Evolutionary conservation across 2,113 vertebrate genomes (phyloP), one percentile per base, ranked within the genome.

Genomic region (Rallus limicola): DNA sequence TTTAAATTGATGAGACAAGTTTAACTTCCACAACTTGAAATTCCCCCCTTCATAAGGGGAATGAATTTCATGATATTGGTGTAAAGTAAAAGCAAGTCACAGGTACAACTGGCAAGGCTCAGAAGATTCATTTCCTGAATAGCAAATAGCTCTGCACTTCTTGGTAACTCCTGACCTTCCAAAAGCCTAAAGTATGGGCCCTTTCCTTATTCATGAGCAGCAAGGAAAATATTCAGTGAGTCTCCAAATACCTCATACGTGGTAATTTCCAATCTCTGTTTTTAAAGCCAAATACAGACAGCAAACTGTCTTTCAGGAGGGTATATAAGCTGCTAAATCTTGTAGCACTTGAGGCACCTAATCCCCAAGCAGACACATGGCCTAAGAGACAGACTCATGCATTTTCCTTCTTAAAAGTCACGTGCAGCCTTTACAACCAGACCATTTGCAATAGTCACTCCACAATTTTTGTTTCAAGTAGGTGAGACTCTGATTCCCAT

Each of bases 281-380:
- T 85, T 56, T 48, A 86, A 81, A n/a, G 80, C 34, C 82, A 94
- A 92, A 88, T 13, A 67, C 60, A 84, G 72, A 64, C 60, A 90
- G 65, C 72, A 96, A 86, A 86, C 80, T 82, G 79, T 64, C 80
- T 91, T 88, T 90, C 90, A 82, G 72, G 64, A 71, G 75, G 26
- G 24, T 50, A 81, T 52, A 63, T 96, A 92, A 96, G 33, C 93
- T 75, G 86, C 92, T 95, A 88, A 94, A 95, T 88, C 95, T 95
- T 90, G 80, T 56, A 71, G 86, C 58, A 65, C 82, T 93, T 92
- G 80, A 94, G 50, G 82, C 26, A 92, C 42, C 25, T 96, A 97
- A 97, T 95, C 95, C 76, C 53, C 46, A 78, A 75, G 82, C 71
- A 92, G 79, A 31, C 95, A 88, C 82, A 78, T 55, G 86, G 79